Conservation (phyloP, 2,113 vertebrate genomes). For the Mus spicilegus region DNA sequence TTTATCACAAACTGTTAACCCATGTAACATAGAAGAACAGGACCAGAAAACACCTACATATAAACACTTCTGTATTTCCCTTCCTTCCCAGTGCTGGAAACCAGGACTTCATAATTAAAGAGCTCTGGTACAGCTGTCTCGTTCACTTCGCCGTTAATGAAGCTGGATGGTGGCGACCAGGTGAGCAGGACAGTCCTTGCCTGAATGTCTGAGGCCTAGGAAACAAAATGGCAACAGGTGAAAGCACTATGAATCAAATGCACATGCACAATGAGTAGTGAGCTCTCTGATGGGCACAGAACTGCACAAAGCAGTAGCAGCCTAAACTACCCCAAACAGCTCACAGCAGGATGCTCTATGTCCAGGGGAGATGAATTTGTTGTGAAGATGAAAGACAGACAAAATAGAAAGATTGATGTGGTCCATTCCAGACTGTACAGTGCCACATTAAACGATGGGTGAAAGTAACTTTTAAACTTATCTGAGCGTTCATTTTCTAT, state of each 20-base stretch:
- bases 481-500: slow-evolving; percentile 20
- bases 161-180: slow-evolving; percentile 91
- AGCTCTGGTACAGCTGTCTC: slow-evolving; percentile 83
- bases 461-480: not conserved
- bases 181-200: slow-evolving; percentile 89
- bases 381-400: not conserved
- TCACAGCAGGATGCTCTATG: slow-evolving; percentile 37
- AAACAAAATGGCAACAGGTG: slow-evolving; percentile 64
- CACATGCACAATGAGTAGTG: not conserved
- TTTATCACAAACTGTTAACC: slow-evolving; percentile 46
- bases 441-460: not conserved
- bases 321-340: not conserved
- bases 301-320: not conserved
- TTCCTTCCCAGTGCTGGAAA: slow-evolving; percentile 94
- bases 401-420: slow-evolving; percentile 45
- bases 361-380: slow-evolving; percentile 33
- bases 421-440: not conserved
- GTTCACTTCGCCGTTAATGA: slow-evolving; percentile 85
- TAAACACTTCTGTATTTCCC: slow-evolving; percentile 93
- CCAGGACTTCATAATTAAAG: slow-evolving; percentile 91
- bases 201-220: slow-evolving; percentile 93
- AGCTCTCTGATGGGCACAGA: not conserved
- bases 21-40: slow-evolving; percentile 37
- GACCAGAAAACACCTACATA: slow-evolving; percentile 86
- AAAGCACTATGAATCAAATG: slow-evolving; percentile 68